phyloP scores from a whole-genome alignment of 2,888 invertebrate species.

The Drosophila tripunctata region DNA sequence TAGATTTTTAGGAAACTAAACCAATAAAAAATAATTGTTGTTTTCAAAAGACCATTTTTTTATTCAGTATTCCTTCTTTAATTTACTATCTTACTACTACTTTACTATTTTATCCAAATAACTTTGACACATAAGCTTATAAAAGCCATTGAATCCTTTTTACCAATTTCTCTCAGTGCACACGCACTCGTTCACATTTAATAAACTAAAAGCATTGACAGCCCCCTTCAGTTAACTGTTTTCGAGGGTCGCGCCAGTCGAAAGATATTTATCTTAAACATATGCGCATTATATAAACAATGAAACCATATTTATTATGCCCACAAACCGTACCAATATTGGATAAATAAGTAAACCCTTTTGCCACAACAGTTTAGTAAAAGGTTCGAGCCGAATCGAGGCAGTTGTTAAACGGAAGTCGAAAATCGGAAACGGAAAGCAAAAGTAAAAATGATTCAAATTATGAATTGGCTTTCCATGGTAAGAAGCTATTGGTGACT shows the following conservation, averaged over 20 bases:
- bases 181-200: constrained; percentile 48
- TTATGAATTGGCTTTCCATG: constrained; percentile 74
- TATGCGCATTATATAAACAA: constrained; percentile 61
- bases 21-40: no score
- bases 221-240: constrained; percentile 17
- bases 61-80: no score
- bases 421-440: neutral
- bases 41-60: no score
- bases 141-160: no score
- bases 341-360: constrained; percentile 43
- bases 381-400: constrained; percentile 19
- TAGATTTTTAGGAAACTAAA: no score
- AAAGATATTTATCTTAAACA: constrained; percentile 76
- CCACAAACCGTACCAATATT: constrained; percentile 40
- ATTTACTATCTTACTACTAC: no score
- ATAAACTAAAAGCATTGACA: constrained; percentile 71
- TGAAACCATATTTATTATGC: constrained; percentile 56
- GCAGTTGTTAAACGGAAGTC: constrained; percentile 29
- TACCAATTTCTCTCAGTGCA: constrained; percentile 51
- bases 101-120: no score
- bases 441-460: constrained; percentile 55
- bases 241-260: constrained; percentile 26
- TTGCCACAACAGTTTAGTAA: constrained; percentile 41
- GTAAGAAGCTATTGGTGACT: constrained; percentile 11
- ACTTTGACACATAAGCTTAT: no score